Percentiles rank a stretch among this genome's conserved stretches.
phyloP scores from a whole-genome alignment of 23 tunicate genomes.

The Trididemnum miniatum region DNA sequence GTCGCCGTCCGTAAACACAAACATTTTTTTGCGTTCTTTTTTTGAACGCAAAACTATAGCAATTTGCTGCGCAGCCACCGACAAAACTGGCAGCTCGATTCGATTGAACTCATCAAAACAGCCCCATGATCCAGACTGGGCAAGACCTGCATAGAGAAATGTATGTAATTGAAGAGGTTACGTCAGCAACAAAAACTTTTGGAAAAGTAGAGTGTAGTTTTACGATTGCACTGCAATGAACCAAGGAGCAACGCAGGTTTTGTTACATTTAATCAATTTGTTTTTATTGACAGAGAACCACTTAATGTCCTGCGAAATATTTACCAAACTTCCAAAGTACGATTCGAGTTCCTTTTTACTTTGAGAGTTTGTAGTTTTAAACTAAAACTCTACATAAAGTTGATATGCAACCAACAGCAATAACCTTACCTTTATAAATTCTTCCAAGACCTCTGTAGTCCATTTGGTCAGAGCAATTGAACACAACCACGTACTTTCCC shows the following conservation, averaged over 20 bases:
- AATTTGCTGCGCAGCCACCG: constrained; percentile 99
- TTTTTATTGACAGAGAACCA: no score
- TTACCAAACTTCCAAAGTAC: no score
- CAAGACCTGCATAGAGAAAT: constrained; percentile 53
- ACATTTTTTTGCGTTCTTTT: constrained; percentile 81
- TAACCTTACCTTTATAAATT: constrained; percentile 83
- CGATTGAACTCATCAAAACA: constrained; percentile 98
- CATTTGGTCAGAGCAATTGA: constrained; percentile 99
- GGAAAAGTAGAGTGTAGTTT: no score
- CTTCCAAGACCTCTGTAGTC: constrained; percentile 96
- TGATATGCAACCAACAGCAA: not conserved
- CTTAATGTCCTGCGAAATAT: no score
- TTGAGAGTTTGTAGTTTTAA: not conserved
- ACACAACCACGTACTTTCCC: constrained; percentile 98
- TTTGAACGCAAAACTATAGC: constrained; percentile 88
- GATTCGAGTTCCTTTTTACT: not conserved
- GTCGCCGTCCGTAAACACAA: constrained; percentile 95
- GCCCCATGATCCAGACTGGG: constrained; percentile 99
- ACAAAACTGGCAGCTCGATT: constrained; percentile 94
- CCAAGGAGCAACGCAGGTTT: no score
- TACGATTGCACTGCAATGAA: no score
- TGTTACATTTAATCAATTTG: no score
- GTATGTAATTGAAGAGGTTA: no score
- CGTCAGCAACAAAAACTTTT: no score
- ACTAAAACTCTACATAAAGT: not conserved